These are phyloP conservation scores for Leucoraja erinaceus DNA, from an alignment of 2,113 vertebrate genomes.

Conservation along the genomic window DNA sequence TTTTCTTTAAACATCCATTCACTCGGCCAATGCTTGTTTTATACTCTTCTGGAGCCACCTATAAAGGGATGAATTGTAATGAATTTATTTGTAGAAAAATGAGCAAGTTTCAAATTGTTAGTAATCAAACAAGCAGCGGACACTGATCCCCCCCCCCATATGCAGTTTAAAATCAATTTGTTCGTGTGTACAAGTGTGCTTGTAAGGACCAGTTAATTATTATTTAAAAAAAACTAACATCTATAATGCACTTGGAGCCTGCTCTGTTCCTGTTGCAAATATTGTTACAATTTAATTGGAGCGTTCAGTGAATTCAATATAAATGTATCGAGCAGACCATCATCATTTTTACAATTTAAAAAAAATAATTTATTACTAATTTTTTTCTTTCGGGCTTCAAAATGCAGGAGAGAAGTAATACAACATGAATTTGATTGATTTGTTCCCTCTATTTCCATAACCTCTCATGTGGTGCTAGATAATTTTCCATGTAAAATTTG, in stretches of 20 bases:
- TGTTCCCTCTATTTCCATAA: not conserved
- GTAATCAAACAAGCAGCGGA: not conserved
- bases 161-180: not conserved
- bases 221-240: not conserved
- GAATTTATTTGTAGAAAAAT: not conserved
- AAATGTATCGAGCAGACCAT: not conserved
- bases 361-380: slow-evolving; percentile 47
- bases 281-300: not conserved
- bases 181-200: not conserved
- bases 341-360: slow-evolving; percentile 48
- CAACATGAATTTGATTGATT: not conserved
- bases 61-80: not conserved
- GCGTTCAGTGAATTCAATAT: not conserved
- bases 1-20: slow-evolving; percentile 89
- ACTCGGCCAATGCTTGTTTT: slow-evolving; percentile 89
- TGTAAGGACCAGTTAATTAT: not conserved
- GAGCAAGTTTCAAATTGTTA: not conserved
- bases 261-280: not conserved
- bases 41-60: slow-evolving; percentile 99
- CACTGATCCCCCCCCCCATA: not conserved
- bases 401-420: slow-evolving; percentile 49
- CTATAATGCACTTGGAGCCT: not conserved
- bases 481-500: not conserved
- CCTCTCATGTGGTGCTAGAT: not conserved
- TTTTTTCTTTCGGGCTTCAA: slow-evolving; percentile 41